These are phyloP conservation scores for Drosophila demipolita DNA, from an alignment of 2,888 invertebrate genomes.

Conservation along the genomic window DNA sequence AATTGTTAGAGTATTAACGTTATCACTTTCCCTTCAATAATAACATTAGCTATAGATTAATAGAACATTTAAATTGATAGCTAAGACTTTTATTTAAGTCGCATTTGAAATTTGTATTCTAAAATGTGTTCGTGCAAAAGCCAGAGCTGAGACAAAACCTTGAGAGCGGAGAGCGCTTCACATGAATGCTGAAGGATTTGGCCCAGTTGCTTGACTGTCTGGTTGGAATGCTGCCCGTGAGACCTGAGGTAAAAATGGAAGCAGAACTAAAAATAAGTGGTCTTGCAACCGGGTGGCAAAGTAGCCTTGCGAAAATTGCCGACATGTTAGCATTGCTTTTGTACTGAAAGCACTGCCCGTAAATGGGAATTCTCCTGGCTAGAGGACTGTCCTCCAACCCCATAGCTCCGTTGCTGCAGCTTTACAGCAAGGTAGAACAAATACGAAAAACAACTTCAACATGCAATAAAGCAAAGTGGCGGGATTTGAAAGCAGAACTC, in stretches of 20 bases:
- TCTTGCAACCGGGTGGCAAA: conserved; percentile 48
- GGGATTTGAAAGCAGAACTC: conserved; percentile 66
- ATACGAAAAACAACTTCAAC: conserved; percentile 76
- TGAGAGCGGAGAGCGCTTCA: conserved; percentile 17
- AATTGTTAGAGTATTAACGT: background rate
- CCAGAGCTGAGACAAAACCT: conserved; percentile 23
- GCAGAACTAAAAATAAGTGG: conserved; percentile 28
- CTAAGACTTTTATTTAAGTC: background rate
- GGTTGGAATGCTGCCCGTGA: conserved; percentile 66
- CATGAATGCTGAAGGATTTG: conserved; percentile 60
- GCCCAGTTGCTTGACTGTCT: conserved; percentile 67
- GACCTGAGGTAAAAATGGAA: conserved; percentile 45
- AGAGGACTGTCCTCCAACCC: background rate
- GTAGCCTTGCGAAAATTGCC: conserved; percentile 63
- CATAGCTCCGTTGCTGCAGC: background rate
- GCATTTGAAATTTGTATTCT: background rate
- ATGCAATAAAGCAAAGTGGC: conserved; percentile 77
- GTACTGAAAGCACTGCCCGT: conserved; percentile 30
- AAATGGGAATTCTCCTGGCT: conserved; percentile 22
- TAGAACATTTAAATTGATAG: background rate
- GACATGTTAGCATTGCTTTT: conserved; percentile 61
- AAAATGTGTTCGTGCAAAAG: conserved; percentile 13
- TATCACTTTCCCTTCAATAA: background rate
- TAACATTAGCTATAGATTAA: background rate
- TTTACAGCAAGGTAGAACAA: conserved; percentile 62